Conservation (phyloP, 2,797 vertebrate genomes). For the Eleutherodactylus coqui region DNA sequence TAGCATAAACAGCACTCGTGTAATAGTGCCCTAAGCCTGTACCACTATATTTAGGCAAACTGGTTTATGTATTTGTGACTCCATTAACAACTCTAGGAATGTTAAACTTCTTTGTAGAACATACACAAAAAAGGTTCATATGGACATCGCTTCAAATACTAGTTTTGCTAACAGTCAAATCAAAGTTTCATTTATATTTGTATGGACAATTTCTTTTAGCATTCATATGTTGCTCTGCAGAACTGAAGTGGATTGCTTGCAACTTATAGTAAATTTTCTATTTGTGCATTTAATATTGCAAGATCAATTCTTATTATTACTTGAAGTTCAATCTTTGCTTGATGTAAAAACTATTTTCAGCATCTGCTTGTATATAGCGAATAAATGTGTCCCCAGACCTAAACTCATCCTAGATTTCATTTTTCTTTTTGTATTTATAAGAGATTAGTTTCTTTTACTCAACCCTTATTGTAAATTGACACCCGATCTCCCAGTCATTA, state of each 20-base stretch:
- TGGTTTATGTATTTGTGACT: too few species aligned
- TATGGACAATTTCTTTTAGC: background rate
- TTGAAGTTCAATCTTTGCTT: slow-evolving; percentile 40
- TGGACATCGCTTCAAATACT: background rate
- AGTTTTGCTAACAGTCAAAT: background rate
- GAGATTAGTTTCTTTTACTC: slow-evolving; percentile 23
- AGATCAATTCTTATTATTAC: slow-evolving; percentile 54
- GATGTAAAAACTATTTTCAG: slow-evolving; percentile 25
- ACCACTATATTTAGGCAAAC: background rate
- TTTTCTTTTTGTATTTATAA: slow-evolving; percentile 20
- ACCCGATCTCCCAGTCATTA: slow-evolving; percentile 38
- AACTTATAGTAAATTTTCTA: background rate
- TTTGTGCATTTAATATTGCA: slow-evolving; percentile 36
- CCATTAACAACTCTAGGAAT: too few species aligned
- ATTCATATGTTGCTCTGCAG: background rate
- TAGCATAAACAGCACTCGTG: too few species aligned
- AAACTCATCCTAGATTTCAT: background rate
- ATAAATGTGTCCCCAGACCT: slow-evolving; percentile 40
- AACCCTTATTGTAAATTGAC: slow-evolving; percentile 40
- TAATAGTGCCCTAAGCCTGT: background rate
- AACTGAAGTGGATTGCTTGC: slow-evolving; percentile 6
- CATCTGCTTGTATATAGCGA: slow-evolving; percentile 15
- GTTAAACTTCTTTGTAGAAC: too few species aligned
- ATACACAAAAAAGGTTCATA: background rate
- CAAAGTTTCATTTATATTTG: background rate